Percentiles rank a stretch among this genome's conserved stretches.
phyloP scores from a whole-genome alignment of 2,888 invertebrate genomes.

The Cacoxenus indagator region DNA sequence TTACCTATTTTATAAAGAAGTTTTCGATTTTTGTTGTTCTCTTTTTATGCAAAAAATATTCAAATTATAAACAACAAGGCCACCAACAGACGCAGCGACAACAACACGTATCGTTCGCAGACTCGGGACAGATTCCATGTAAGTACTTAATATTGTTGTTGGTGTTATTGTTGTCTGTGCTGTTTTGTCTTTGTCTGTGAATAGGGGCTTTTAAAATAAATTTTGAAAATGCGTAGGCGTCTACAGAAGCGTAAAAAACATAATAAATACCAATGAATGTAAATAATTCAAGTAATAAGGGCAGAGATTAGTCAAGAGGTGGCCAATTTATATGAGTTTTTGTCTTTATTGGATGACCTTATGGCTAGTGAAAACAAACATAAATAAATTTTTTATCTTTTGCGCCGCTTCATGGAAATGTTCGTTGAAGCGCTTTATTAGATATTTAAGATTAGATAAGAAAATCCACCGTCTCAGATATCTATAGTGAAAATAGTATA shows the following conservation, averaged over 20 bases:
- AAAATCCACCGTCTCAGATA: too few species aligned
- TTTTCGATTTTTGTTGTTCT: background rate
- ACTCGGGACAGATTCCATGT: background rate
- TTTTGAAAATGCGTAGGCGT: slow-evolving; percentile 46
- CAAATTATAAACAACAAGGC: slow-evolving; percentile 48
- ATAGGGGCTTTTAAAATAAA: slow-evolving; percentile 64
- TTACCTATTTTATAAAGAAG: background rate
- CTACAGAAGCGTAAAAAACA: background rate
- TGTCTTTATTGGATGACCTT: background rate
- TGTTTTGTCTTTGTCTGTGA: slow-evolving; percentile 53
- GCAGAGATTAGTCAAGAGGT: slow-evolving; percentile 43
- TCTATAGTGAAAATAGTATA: too few species aligned
- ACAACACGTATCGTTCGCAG: background rate
- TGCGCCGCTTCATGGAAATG: too few species aligned
- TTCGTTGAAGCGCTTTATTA: too few species aligned
- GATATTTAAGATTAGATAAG: too few species aligned
- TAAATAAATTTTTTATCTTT: background rate
- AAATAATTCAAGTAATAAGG: slow-evolving; percentile 56
- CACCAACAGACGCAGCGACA: background rate
- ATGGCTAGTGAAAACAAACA: background rate
- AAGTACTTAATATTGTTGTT: too few species aligned
- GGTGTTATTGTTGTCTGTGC: background rate
- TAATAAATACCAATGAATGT: slow-evolving; percentile 53
- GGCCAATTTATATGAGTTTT: too few species aligned
- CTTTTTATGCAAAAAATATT: slow-evolving; percentile 60